Percentiles rank a stretch among this genome's conserved stretches.
phyloP scores from a whole-genome alignment of 2,113 vertebrate species.

The Zosterops lateralis region DNA sequence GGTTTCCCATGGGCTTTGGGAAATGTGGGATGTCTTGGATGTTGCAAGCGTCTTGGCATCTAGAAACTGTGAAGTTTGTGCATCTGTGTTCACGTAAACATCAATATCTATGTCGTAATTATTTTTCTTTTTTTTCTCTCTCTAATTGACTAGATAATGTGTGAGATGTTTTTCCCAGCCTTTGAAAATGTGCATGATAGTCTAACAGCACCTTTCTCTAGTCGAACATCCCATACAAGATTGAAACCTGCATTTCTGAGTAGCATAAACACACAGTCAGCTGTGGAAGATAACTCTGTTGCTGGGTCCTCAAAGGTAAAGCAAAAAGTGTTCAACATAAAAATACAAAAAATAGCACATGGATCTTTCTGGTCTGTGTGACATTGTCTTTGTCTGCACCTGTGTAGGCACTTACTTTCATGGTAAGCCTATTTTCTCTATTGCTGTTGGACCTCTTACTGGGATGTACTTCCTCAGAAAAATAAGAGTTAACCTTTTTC shows the following conservation, averaged over 20 bases:
- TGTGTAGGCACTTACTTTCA: neutral
- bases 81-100: neutral
- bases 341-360: neutral
- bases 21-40: neutral
- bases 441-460: neutral
- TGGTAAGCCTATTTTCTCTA: neutral
- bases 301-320: conserved; percentile 80
- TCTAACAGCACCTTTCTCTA: conserved; percentile 76
- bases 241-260: conserved; percentile 80
- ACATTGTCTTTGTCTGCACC: neutral
- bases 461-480: neutral
- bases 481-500: neutral
- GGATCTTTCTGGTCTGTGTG: neutral
- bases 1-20: neutral
- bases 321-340: neutral
- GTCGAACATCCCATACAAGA: conserved; percentile 70
- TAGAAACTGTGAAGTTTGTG: neutral
- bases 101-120: neutral
- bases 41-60: neutral
- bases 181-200: conserved; percentile 82
- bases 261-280: conserved; percentile 65
- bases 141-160: conserved; percentile 79
- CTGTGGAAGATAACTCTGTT: conserved; percentile 58
- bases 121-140: neutral
- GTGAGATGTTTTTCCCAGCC: conserved; percentile 88